Evolutionary conservation across 2,113 vertebrate species (phyloP).

Genomic region (Mastomys natalensis): DNA sequence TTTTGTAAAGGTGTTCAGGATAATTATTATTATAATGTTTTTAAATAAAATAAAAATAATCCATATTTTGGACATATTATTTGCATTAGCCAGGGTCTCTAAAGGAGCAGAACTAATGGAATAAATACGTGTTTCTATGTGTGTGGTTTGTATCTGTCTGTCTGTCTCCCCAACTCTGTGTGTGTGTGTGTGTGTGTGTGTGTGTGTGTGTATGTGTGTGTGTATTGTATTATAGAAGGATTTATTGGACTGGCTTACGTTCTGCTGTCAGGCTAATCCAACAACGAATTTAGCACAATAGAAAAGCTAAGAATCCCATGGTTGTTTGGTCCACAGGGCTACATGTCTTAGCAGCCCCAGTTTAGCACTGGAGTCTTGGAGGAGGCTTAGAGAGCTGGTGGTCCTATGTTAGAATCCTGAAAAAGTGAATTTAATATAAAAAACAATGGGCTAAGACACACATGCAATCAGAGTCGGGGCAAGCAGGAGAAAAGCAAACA

Average conservation of each 20-base stretch:
- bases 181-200: background rate
- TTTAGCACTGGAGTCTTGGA: background rate
- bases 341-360: background rate
- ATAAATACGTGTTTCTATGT: background rate
- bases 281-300: background rate
- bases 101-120: background rate
- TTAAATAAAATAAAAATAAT: constrained; percentile 2
- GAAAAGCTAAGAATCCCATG: background rate
- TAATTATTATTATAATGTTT: constrained; percentile 9
- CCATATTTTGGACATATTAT: background rate
- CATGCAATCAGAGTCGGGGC: background rate
- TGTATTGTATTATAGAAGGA: background rate
- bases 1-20: background rate
- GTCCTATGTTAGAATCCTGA: background rate
- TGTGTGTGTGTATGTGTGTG: background rate
- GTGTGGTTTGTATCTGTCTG: background rate
- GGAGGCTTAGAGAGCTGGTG: background rate
- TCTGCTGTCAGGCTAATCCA: background rate
- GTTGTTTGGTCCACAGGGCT: background rate
- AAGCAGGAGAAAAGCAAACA: background rate
- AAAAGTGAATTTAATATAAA: too few relatives aligned
- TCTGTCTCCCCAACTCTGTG: background rate
- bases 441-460: too few relatives aligned
- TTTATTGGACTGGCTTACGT: background rate
- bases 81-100: background rate